These are phyloP conservation scores for Ovibos moschatus DNA, from an alignment of 2,113 vertebrate genomes.

Conservation along the genomic window DNA sequence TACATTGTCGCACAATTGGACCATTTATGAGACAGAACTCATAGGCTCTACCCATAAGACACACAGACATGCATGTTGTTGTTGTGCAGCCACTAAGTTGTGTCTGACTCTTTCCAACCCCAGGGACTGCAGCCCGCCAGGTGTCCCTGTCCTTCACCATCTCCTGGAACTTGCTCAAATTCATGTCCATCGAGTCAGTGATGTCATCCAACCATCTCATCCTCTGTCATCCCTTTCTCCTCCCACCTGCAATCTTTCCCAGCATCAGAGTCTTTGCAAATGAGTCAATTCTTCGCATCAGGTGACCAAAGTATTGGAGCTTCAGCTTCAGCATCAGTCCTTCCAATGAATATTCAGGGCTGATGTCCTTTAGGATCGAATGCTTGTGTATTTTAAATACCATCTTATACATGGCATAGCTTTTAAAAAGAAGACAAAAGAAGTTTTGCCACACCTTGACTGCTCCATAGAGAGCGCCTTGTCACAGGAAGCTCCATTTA, in stretches of 20 bases:
- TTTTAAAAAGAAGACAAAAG: neutral
- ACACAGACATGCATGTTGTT: neutral
- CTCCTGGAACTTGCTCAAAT: neutral
- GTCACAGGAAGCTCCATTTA: neutral
- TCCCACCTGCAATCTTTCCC: neutral
- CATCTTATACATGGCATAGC: too few species aligned
- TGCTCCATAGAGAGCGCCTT: neutral
- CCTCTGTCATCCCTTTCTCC: neutral
- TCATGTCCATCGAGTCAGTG: rapidly evolving
- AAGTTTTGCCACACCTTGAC: neutral
- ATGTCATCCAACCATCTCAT: neutral
- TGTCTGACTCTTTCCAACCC: neutral
- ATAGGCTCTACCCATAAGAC: rapidly evolving
- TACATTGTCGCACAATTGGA: rapidly evolving
- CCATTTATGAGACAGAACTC: neutral
- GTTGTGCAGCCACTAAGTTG: neutral
- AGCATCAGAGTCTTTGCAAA: neutral
- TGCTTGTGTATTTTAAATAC: neutral
- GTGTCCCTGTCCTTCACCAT: neutral
- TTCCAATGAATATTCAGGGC: neutral
- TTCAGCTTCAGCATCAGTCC: neutral
- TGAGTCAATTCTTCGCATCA: neutral
- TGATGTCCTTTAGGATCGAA: neutral
- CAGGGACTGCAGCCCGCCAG: neutral
- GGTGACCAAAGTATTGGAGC: neutral